Evolutionary conservation across 1,140 invertebrate species (phyloP), one percentile per base, ranked within the genome.

Genomic region (Ericerus pela): DNA sequence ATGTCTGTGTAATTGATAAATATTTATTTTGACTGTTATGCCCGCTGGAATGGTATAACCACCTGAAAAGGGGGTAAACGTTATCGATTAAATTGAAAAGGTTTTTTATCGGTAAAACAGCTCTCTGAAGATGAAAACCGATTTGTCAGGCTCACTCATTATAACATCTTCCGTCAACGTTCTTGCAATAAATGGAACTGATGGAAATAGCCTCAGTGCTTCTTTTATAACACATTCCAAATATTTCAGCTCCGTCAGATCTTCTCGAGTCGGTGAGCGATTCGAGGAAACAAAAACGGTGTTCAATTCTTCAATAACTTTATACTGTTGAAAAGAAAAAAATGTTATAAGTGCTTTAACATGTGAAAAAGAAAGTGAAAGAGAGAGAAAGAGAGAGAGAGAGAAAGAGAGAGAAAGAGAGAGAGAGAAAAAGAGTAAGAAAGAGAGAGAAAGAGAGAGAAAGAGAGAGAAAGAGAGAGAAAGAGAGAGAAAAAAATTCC

Each of bases 1-100:
- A 60, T 75, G 70, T 16, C 74, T 66, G 61, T 84, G 79, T 12
- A 80, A 64, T 38, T 68, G 64, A 33, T 70, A 70, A 5, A 67
- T 60, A 10, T 62, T 60, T 2, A 71, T 47, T 6, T 52, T 53
- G 1, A 69, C 58, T 1, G 53, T 33, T 12, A 59, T 58, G 24
- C 67, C 67, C 12, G 57, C 59, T n/a, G 68, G 68, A 11, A 70
- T 43, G 11, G 56, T 43, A 41, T 64, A 65, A 27, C 57, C 57
- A 29, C 58, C 64, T 66, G 54, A 53, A 29, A 53, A 28, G 51
- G n/a, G 16, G 24, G 51, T 4, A 6, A 16, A 6, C n/a, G 36
- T 14, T n/a, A 33, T 33, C 8, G 30, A n/a, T n/a, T n/a, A n/a
- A n/a, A n/a, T n/a, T n/a, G n/a, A n/a, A n/a, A n/a, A n/a, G n/a